Evolutionary conservation across 2,113 vertebrate genomes (phyloP).

Genomic region (Emberiza fucata): DNA sequence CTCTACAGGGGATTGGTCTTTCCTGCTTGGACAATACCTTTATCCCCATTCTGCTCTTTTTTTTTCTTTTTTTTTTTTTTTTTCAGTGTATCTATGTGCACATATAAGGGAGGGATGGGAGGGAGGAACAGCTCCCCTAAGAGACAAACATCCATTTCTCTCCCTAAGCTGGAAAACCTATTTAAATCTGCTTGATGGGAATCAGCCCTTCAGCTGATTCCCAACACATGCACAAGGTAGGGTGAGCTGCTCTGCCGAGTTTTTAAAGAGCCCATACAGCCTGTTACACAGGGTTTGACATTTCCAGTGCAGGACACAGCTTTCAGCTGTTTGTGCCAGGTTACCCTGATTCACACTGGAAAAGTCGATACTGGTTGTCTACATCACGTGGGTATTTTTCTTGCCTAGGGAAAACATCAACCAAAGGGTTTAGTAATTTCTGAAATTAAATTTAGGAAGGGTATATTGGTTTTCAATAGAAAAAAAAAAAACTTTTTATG

Average conservation of each 20-base stretch:
- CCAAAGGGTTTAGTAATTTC: not conserved
- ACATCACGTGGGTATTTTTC: not conserved
- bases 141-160: constrained; percentile 39
- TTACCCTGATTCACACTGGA: not conserved
- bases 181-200: constrained; percentile 66
- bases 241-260: not conserved
- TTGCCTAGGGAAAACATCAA: not conserved
- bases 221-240: constrained; percentile 39
- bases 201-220: constrained; percentile 45
- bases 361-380: not conserved
- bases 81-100: not conserved
- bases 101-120: not conserved
- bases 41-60: not conserved
- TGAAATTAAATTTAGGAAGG: not conserved
- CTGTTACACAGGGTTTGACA: not conserved
- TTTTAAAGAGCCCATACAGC: constrained; percentile 45
- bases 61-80: not conserved
- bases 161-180: constrained; percentile 55
- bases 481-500: not conserved
- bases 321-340: not conserved
- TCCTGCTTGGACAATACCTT: not conserved
- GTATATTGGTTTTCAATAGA: not conserved
- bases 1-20: not conserved
- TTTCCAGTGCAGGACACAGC: not conserved
- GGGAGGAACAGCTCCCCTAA: not conserved